Evolutionary conservation across 2,888 invertebrate species (phyloP).

Genomic region (Rotaria macrura): DNA sequence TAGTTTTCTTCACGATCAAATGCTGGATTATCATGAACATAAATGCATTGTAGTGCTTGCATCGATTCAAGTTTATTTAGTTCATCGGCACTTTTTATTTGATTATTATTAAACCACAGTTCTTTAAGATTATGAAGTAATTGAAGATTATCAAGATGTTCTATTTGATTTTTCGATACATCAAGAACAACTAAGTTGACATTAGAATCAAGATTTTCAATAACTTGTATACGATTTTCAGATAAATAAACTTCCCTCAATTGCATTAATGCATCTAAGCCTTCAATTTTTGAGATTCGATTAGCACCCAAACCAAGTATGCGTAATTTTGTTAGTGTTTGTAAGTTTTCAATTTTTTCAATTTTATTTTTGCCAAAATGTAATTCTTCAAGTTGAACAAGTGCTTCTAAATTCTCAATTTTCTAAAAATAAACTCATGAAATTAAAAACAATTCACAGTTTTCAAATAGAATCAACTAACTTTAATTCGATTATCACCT

Average conservation of each 20-base stretch:
- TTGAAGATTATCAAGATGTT: constrained; percentile 64
- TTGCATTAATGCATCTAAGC: constrained; percentile 62
- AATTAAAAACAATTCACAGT: too few species aligned
- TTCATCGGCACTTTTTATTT: constrained; percentile 70
- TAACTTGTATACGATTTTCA: constrained; percentile 70
- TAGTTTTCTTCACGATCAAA: constrained; percentile 68
- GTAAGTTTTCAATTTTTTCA: constrained; percentile 69
- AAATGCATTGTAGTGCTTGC: constrained; percentile 62
- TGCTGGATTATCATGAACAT: constrained; percentile 78
- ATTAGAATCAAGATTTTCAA: constrained; percentile 62
- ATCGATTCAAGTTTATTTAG: constrained; percentile 61
- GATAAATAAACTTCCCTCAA: constrained; percentile 80
- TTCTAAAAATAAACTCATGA: constrained; percentile 37
- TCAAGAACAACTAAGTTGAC: constrained; percentile 68
- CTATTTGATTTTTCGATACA: constrained; percentile 74
- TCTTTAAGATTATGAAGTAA: constrained; percentile 71
- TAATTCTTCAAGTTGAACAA: constrained; percentile 62
- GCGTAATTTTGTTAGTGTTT: constrained; percentile 60
- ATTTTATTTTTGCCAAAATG: constrained; percentile 93
- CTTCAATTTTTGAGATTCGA: constrained; percentile 73
- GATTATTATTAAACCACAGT: constrained; percentile 89
- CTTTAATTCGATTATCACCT: constrained; percentile 69
- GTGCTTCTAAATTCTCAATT: constrained; percentile 71
- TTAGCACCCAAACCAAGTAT: constrained; percentile 75
- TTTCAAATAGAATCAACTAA: neutral